A percentile compares a stretch with the other conserved stretches of the same genome.
Evolutionary conservation across 2,113 vertebrate species (phyloP).

Genomic region (Todiramphus saurophagus): DNA sequence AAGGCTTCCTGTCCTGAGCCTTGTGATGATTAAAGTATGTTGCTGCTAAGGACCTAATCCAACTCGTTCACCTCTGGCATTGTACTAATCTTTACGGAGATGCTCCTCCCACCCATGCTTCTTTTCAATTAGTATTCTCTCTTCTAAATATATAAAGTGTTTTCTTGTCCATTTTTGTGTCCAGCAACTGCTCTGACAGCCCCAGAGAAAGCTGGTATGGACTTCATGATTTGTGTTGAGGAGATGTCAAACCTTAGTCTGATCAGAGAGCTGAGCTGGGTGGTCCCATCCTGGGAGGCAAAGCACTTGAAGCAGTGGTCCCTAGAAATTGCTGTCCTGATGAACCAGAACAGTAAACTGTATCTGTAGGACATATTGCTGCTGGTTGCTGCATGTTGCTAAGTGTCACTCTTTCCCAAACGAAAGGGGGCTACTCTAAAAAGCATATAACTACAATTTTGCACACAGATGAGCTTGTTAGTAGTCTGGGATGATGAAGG

Average conservation of each 20-base stretch:
- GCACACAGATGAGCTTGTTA: background rate
- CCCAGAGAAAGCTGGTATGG: background rate
- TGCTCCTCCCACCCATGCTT: background rate
- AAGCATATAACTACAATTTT: background rate
- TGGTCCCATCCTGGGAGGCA: background rate
- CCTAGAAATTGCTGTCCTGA: accelerated
- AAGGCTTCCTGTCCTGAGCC: background rate
- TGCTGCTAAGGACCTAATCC: background rate
- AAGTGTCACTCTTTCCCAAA: background rate
- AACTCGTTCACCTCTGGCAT: background rate
- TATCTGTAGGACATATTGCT: accelerated
- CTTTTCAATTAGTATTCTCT: background rate
- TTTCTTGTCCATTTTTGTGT: background rate
- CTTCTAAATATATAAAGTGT: background rate
- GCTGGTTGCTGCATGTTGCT: background rate
- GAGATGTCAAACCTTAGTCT: background rate
- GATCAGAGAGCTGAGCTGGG: background rate
- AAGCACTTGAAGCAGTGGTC: background rate
- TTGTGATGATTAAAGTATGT: background rate
- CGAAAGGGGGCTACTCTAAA: background rate
- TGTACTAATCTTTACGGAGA: background rate
- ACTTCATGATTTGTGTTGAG: background rate
- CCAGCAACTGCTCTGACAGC: background rate
- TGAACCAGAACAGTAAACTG: background rate
- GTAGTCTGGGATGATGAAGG: background rate